These are phyloP conservation scores for Hypena proboscidalis DNA, from an alignment of 2,888 invertebrate genomes.

Conservation along the genomic window DNA sequence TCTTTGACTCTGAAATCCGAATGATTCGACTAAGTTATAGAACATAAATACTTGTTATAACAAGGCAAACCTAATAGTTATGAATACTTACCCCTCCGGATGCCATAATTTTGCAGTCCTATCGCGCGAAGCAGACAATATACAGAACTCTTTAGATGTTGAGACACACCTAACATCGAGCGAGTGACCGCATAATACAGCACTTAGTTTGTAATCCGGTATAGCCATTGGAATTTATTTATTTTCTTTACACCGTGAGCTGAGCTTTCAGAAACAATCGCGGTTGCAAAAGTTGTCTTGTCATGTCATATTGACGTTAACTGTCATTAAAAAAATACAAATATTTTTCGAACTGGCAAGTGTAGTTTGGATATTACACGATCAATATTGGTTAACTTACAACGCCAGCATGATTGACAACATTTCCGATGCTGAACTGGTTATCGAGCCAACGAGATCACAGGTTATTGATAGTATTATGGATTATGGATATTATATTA, in stretches of 20 bases:
- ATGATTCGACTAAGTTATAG: slow-evolving; percentile 12
- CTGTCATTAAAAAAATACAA: slow-evolving; percentile 22
- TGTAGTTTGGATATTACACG: too few species aligned
- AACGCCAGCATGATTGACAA: too few species aligned
- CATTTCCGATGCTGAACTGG: background rate
- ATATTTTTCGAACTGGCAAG: too few species aligned
- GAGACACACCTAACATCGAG: slow-evolving; percentile 93
- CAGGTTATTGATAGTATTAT: too few species aligned
- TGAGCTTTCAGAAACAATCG: slow-evolving; percentile 52
- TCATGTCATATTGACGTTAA: slow-evolving; percentile 62
- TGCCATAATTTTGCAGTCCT: slow-evolving; percentile 95
- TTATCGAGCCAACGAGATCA: too few species aligned
- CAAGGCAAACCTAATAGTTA: slow-evolving; percentile 7
- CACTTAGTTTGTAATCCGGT: slow-evolving; percentile 91
- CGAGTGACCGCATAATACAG: slow-evolving; percentile 91
- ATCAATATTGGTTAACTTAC: too few species aligned
- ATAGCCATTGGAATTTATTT: slow-evolving; percentile 68
- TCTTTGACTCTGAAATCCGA: slow-evolving; percentile 79
- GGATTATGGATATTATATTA: too few species aligned
- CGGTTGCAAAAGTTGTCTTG: slow-evolving; percentile 69
- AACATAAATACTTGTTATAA: slow-evolving; percentile 5
- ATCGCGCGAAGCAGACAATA: slow-evolving; percentile 96
- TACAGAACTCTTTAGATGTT: slow-evolving; percentile 87
- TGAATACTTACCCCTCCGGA: slow-evolving; percentile 87
- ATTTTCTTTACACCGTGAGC: slow-evolving; percentile 37